These are phyloP conservation scores for Rattus rattus DNA, from an alignment of 2,113 vertebrate genomes.

Conservation along the genomic window DNA sequence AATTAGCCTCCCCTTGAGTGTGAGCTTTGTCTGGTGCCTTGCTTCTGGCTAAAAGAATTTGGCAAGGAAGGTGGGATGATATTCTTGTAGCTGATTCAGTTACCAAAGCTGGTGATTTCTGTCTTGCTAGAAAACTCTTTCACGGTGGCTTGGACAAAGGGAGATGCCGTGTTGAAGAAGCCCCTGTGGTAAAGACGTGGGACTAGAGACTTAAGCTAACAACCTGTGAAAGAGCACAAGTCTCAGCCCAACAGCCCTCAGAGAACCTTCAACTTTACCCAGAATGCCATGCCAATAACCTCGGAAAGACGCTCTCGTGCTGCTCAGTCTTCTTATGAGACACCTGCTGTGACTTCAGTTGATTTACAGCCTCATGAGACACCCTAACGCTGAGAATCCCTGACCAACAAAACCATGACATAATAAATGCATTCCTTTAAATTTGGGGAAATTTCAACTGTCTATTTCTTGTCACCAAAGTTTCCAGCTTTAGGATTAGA, in stretches of 20 bases:
- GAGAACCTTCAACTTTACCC: not conserved
- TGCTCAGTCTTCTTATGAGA: not conserved
- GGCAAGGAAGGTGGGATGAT: not conserved
- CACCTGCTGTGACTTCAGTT: not conserved
- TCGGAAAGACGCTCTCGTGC: not conserved
- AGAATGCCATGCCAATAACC: not conserved
- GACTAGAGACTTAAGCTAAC: not conserved
- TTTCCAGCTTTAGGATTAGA: not conserved
- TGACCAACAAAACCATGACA: not conserved
- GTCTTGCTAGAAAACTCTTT: not conserved
- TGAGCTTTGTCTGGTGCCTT: not conserved
- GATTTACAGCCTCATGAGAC: not conserved
- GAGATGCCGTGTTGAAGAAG: not conserved
- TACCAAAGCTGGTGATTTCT: not conserved
- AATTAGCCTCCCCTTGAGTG: not conserved
- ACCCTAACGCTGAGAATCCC: not conserved
- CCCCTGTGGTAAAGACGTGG: not conserved
- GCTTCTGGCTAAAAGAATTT: slow-evolving; percentile 21
- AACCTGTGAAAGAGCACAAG: not conserved
- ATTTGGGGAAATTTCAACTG: not conserved
- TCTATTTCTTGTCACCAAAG: not conserved
- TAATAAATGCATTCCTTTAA: not conserved
- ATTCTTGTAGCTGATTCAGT: not conserved
- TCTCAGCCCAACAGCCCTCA: not conserved
- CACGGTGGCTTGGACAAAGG: not conserved